Percentiles rank a stretch among this genome's conserved stretches.
These are phyloP conservation scores for Scylla paramamosain DNA, from an alignment of 1,140 invertebrate genomes.

Conservation along the genomic window DNA sequence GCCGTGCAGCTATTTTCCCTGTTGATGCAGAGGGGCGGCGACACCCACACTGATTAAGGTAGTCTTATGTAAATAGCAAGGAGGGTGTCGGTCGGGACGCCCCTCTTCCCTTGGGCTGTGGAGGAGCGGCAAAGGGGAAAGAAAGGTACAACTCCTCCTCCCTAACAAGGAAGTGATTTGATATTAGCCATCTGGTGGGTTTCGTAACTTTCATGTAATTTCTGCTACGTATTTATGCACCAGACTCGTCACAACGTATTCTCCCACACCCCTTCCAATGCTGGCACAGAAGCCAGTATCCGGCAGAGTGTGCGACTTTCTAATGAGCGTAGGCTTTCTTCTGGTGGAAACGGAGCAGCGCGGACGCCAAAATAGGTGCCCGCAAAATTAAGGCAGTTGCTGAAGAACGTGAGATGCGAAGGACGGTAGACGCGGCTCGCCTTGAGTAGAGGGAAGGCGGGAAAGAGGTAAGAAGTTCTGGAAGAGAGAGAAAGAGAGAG, in stretches of 20 bases:
- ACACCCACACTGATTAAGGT: constrained; percentile 21
- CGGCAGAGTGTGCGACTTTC: background rate
- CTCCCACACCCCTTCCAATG: background rate
- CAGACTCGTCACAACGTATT: background rate
- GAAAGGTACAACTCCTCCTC: background rate
- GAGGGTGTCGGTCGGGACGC: background rate
- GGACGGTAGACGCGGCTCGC: background rate
- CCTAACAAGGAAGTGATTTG: constrained; percentile 27
- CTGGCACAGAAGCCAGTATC: background rate
- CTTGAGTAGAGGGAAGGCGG: background rate
- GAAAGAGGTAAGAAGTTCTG: background rate
- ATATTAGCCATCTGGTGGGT: constrained; percentile 24
- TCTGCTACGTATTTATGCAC: background rate
- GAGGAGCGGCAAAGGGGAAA: background rate
- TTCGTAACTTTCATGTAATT: background rate
- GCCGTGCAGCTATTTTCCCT: background rate
- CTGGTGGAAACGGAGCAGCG: background rate
- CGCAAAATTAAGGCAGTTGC: background rate
- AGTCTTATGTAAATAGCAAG: constrained; percentile 43
- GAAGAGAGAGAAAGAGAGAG: background rate
- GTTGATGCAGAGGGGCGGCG: background rate
- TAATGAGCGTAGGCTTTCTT: background rate
- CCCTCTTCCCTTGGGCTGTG: background rate
- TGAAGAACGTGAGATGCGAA: constrained; percentile 4
- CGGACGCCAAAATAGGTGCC: background rate